phyloP scores from a whole-genome alignment of 2,888 invertebrate genomes.

The Ctena decussata region DNA sequence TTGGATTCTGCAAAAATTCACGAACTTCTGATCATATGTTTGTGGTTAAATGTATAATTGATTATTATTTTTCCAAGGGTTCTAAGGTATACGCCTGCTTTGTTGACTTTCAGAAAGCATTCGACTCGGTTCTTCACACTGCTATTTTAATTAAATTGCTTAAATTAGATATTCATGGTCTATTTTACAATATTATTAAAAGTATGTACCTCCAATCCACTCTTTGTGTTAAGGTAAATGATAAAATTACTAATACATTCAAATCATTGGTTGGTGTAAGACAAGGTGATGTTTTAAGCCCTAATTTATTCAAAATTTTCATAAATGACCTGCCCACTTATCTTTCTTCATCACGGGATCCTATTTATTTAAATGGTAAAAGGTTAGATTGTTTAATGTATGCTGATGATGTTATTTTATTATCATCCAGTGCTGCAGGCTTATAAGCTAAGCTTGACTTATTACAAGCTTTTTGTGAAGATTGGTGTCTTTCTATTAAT shows the following conservation, averaged over 20 bases:
- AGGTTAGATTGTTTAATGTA: slow-evolving; percentile 5
- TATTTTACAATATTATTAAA: background rate
- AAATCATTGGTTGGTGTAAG: background rate
- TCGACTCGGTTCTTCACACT: slow-evolving; percentile 10
- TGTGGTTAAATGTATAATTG: background rate
- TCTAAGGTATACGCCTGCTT: background rate
- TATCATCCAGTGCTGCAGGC: no score
- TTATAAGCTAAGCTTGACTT: no score
- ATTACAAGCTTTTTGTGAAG: no score
- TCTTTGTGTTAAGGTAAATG: background rate
- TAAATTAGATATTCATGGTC: background rate
- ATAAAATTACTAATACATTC: background rate
- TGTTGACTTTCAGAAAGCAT: slow-evolving; percentile 7
- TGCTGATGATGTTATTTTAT: no score
- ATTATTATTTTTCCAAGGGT: no score
- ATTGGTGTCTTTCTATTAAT: no score
- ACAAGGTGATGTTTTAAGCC: slow-evolving; percentile 18
- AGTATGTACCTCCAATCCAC: background rate
- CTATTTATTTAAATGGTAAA: background rate
- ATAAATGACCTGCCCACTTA: background rate
- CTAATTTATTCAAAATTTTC: slow-evolving; percentile 8
- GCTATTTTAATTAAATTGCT: slow-evolving; percentile 10
- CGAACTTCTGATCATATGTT: background rate
- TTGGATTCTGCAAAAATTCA: background rate
- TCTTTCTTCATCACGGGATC: background rate